Evolutionary conservation across 2,797 vertebrate species (phyloP), one percentile per base, ranked within the genome.

Genomic region (Microtus agrestis): DNA sequence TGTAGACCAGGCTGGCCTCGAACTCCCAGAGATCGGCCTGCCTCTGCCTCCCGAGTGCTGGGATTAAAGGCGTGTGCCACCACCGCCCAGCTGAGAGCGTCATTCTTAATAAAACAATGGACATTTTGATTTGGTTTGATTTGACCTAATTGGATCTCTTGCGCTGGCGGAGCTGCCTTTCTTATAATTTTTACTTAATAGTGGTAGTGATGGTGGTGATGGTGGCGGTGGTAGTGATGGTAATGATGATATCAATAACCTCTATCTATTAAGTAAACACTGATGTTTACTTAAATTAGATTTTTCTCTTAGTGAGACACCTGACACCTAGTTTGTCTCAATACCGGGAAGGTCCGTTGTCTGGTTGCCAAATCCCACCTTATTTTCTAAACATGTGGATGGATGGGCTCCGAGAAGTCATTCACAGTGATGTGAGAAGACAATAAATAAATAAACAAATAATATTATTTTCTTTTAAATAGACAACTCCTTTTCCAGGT

Each of bases 241-340:
- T 34, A 7, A 46, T 11, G 61, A 27, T 21, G 14, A 37, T 34
- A 87, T 40, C 31, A 77, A 48, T 43, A 63, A 69, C 8, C 27
- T 91, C 27, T 34, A 54, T 27, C 81, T 89, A 43, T 51, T 81
- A 34, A 56, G 17, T 43, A 15, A 95, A 65, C 11, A 3, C 34
- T 65, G 76, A 67, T 89, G 43, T 89, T 95, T 77, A 59, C 63
- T 82, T 85, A 86, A 73, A 76, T 23, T 54, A 54, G 23, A 91
- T 85, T 29, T 48, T 43, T 87, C 63, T 92, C 59, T 61, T 43
- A 93, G 12, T 12, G 73, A 84, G 37, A 48, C 54, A 51, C 1
- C n/a, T 59, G 37, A 12, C 84, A 79, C 29, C 67, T 43, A 34
- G 61, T 78, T 91, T 78, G 23, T 87, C 71, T 87, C 74, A 82